Evolutionary conservation across 2,113 vertebrate genomes (phyloP), one percentile per base, ranked within the genome.

Genomic region (Pavo muticus): DNA sequence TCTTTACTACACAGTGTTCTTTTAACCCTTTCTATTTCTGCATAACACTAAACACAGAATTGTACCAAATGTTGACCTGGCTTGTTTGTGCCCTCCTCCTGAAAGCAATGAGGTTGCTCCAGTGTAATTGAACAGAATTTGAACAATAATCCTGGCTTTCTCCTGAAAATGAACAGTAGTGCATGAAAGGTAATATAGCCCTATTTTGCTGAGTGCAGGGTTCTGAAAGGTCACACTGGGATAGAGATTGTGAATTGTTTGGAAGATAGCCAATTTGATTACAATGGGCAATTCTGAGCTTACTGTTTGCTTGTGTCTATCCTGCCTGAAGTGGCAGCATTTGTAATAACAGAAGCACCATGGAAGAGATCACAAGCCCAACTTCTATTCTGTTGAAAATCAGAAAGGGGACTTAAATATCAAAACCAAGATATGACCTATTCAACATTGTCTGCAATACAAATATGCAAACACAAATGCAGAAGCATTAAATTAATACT

Each of bases 221-320:
- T 77, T 95, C 88, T 84, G 76, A 95, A 96, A 95, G 94, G 95
- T 95, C 93, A 93, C 85, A 56, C 80, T 91, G 73, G 45, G 73
- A 95, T 64, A 92, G 69, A 96, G 60, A 71, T n/a, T 93, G 70
- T 72, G 92, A 85, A 95, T 94, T 95, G 93, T 93, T 95, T 96
- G 90, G 90, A 96, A 96, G 94, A 96, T 95, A 95, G 90, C 86
- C 95, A 93, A 96, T 96, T 94, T 97, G 87, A 96, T 94, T 96
- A 96, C 91, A 92, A 88, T 84, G 84, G 88, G 84, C 81, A 92
- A 91, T 97, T 96, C 84, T 89, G 91, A 94, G 85, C 48, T 77
- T 91, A 92, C n/a, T 48, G 75, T 93, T 93, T 95, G 75, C 87
- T 84, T 92, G 47, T 84, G 79, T 95, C 94, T 90, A 84, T 95